Conservation (phyloP, 2,113 vertebrate species). For the Kryptolebias marmoratus region DNA sequence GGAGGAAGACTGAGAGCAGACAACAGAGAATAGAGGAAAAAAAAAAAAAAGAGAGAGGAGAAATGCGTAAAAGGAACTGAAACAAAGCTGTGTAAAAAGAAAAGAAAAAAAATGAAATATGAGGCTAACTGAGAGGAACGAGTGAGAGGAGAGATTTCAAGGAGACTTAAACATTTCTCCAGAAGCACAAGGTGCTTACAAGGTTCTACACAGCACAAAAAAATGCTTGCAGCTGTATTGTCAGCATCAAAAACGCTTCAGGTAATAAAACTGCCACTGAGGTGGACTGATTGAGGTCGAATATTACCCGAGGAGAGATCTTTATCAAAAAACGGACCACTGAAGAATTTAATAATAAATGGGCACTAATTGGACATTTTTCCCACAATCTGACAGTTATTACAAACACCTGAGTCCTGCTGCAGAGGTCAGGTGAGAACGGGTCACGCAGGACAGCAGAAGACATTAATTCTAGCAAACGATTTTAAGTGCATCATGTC, state of each 20-base stretch:
- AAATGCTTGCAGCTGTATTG: not conserved
- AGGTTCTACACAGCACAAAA: not conserved
- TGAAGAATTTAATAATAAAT: slow-evolving; percentile 14
- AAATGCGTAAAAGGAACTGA: slow-evolving; percentile 12
- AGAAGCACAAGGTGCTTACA: not conserved
- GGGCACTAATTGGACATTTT: slow-evolving; percentile 15
- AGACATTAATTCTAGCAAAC: slow-evolving; percentile 18
- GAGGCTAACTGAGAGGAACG: slow-evolving; percentile 21
- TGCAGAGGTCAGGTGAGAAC: slow-evolving; percentile 12
- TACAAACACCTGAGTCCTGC: slow-evolving; percentile 25
- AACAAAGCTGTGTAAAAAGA: slow-evolving; percentile 16
- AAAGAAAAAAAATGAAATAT: slow-evolving; percentile 14
- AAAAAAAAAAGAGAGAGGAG: not conserved
- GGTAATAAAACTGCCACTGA: not conserved
- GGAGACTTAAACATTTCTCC: not conserved
- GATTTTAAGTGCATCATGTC: slow-evolving; percentile 11
- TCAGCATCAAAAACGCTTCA: slow-evolving; percentile 1
- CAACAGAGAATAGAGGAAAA: slow-evolving; percentile 15
- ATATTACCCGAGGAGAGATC: slow-evolving; percentile 14
- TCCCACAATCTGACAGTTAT: not conserved
- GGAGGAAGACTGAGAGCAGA: slow-evolving; percentile 35
- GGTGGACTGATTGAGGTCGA: slow-evolving; percentile 2
- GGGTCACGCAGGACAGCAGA: slow-evolving; percentile 4
- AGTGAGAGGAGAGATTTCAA: not conserved
- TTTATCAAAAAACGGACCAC: not conserved